Base-by-base conservation (phyloP, 2,797 vertebrate genomes). In the Periophthalmus magnuspinnatus region DNA sequence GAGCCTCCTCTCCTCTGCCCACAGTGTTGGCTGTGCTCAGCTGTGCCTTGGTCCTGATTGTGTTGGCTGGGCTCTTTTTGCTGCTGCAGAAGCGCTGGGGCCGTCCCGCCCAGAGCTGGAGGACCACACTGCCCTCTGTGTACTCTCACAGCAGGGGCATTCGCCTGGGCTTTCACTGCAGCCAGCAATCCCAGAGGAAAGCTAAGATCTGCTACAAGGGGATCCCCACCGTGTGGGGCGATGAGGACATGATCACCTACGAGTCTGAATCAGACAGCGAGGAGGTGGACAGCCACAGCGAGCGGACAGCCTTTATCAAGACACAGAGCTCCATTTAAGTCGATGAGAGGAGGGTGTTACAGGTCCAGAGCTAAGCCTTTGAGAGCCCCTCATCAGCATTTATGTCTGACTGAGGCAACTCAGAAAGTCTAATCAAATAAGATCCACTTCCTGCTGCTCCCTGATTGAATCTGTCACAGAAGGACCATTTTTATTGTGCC, bases 221-320 rank as follows among this genome's bases (percentile, higher is more conserved):
- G 65, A 96, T 98, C 82, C 96, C 96, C 82, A 96, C 96, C 54
- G 95, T 95, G 90, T 98, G 96, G 96, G 95, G 95, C 60, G 96
- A 93, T 0, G 96, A 96, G 83, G 96, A 94, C 76, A 70, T 24
- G 67, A 92, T 93, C 28, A 73, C 81, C 74, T 93, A 91, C 32
- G 93, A 93, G 36, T 97, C 96, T 0, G 97, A 98, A 89, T 96
- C 95, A 1, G 97, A 98, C 76, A 93, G 90, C 55, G 95, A 96
- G 80, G 97, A 96, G n/a, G 90, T 92, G 0, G 95, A 95, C 75
- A 83, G 79, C 68, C 95, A 93, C 88, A 92, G 90, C 9, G 97
- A 99, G 93, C 95, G 96, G 94, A 97, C 95, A 80, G 95, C 96
- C 88, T 99, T 99, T 79, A 97, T 99, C 93, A 97, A 94, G 90